These are phyloP conservation scores for Syngnathus floridae DNA, from an alignment of 2,113 vertebrate genomes.

Conservation along the genomic window DNA sequence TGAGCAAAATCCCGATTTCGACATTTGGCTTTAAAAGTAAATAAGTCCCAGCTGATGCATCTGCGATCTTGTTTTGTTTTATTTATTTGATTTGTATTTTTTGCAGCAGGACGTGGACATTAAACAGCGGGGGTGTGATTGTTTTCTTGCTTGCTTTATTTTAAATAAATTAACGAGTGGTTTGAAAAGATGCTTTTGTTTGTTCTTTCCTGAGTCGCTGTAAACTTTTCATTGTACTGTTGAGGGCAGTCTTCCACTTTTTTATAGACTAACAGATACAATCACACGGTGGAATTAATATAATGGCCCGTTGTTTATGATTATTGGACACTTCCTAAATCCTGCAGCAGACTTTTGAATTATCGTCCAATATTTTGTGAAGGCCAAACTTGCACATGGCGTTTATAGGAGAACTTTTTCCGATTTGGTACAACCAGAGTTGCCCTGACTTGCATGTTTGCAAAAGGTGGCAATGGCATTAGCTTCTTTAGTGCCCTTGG, in stretches of 20 bases:
- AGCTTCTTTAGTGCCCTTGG: conserved; percentile 61
- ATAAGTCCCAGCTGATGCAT: conserved; percentile 45
- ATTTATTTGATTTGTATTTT: conserved; percentile 28
- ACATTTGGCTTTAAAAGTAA: conserved; percentile 38
- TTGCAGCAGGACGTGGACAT: conserved; percentile 25
- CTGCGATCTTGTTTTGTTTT: conserved; percentile 11
- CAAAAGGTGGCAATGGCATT: conserved; percentile 61
- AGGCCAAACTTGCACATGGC: conserved; percentile 9
- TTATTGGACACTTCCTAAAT: conserved; percentile 52
- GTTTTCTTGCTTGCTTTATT: conserved; percentile 1
- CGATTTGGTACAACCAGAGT: neutral
- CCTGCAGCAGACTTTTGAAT: conserved; percentile 47
- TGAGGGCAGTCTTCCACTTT: conserved; percentile 54
- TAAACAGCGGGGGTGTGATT: conserved; percentile 21
- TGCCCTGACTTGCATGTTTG: conserved; percentile 20
- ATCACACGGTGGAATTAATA: conserved; percentile 70
- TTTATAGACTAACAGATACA: conserved; percentile 76
- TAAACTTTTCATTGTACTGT: conserved; percentile 84
- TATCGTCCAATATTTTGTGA: conserved; percentile 42
- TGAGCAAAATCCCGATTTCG: conserved; percentile 17
- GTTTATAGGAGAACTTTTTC: neutral
- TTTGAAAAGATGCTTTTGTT: conserved; percentile 43
- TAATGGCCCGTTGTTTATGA: conserved; percentile 61
- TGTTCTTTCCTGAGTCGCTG: conserved; percentile 65
- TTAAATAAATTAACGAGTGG: conserved; percentile 37